These are phyloP conservation scores for Synergus itoensis DNA, from an alignment of 2,888 invertebrate species.

Conservation along the genomic window DNA sequence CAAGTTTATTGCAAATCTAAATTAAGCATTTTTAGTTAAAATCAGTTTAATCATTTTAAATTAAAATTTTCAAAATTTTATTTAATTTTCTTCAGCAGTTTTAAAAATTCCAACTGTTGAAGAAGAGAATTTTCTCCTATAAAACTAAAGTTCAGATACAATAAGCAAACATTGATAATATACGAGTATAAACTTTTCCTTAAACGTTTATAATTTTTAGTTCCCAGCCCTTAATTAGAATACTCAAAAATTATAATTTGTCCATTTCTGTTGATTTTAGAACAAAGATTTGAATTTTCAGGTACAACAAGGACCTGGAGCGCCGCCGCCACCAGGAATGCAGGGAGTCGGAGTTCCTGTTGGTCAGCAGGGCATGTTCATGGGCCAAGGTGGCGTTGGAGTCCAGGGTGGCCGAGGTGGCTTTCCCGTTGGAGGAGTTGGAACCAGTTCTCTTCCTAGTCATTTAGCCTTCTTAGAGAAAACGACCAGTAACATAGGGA, in stretches of 20 bases:
- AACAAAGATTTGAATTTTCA: constrained; percentile 58
- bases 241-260: background rate
- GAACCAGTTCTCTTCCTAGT: constrained; percentile 85
- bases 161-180: too few species aligned
- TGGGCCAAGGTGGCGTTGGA: constrained; percentile 69
- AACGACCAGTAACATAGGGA: constrained; percentile 94
- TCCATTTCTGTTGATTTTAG: background rate
- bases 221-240: background rate
- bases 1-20: too few species aligned
- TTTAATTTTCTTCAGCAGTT: too few species aligned
- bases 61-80: too few species aligned
- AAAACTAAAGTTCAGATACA: too few species aligned
- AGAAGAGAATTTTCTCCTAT: too few species aligned
- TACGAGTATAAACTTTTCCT: too few species aligned
- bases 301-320: constrained; percentile 73
- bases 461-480: constrained; percentile 93
- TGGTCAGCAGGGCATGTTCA: constrained; percentile 73
- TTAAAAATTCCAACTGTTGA: too few species aligned
- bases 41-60: too few species aligned
- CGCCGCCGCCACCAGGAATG: constrained; percentile 68
- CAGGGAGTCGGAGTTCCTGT: constrained; percentile 72
- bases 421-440: constrained; percentile 80
- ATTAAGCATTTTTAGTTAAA: too few species aligned
- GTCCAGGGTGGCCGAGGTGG: constrained; percentile 81
- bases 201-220: too few species aligned